Evolutionary conservation across 2,797 vertebrate genomes (phyloP), one percentile per base, ranked within the genome.

Genomic region (Molossus molossus): DNA sequence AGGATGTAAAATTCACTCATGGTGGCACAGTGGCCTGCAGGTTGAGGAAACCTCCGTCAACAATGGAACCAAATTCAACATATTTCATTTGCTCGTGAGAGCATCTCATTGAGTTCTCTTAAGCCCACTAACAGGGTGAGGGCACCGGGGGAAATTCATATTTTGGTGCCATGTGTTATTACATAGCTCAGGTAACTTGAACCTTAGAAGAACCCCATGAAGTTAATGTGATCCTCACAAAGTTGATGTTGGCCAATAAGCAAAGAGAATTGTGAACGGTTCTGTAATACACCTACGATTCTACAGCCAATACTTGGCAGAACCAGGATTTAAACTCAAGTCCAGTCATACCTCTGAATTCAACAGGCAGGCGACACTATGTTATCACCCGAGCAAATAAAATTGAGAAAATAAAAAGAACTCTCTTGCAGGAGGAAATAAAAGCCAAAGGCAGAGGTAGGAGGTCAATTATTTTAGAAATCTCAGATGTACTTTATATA

Each of bases 391-490:
- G 53, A 94, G 53, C 50, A 91, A 64, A 45, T 82, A 62, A 73
- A 82, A 92, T 21, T 18, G 80, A 70, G 91, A 69, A 96, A 45
- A 84, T 48, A 77, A 69, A 95, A 84, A 20, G 12, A 76, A 72
- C 29, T 57, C 13, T 45, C 64, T 58, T 90, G 9, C 40, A 88
- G 64, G 60, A 77, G 91, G 23, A 82, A 82, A 58, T 15, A 50
- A 72, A 81, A 79, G 9, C 55, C 86, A 23, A n/a, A 45, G 10
- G 4, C 62, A 2, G 87, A 62, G 9, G 73, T 40, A 65, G 58
- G 72, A 75, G 62, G 27, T 40, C 2, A 40, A 6, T 91, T 83
- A 48, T 57, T 90, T 89, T 90, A 76, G 79, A 79, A 62, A 62
- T 89, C 45, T 65, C 81, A 72, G 67, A 29, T 64, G 9, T 50